These are phyloP conservation scores for Plebejus argus DNA, from an alignment of 2,888 invertebrate genomes.

Conservation along the genomic window DNA sequence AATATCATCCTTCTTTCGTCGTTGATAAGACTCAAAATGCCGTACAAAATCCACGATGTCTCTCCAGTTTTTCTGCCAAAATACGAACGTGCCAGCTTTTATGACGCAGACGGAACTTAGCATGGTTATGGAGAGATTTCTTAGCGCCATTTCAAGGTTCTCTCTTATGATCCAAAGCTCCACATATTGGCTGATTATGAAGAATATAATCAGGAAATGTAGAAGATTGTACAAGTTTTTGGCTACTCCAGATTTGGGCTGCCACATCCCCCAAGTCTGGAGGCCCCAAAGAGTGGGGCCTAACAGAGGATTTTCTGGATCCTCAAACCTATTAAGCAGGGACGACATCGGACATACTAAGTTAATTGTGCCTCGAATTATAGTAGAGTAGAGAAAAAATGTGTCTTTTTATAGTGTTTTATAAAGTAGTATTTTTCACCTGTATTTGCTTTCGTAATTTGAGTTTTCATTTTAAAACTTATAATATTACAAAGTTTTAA, in stretches of 20 bases:
- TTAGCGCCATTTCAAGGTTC: slow-evolving; percentile 56
- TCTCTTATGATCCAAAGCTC: slow-evolving; percentile 62
- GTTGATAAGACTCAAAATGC: slow-evolving; percentile 53
- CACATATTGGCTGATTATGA: slow-evolving; percentile 61
- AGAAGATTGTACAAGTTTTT: slow-evolving; percentile 49
- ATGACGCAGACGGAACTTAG: slow-evolving; percentile 62
- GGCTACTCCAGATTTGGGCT: slow-evolving; percentile 46
- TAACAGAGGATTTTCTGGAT: slow-evolving; percentile 51
- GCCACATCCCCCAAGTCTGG: slow-evolving; percentile 58
- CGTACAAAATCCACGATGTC: slow-evolving; percentile 56
- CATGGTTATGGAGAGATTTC: slow-evolving; percentile 65
- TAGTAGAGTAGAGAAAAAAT: background rate
- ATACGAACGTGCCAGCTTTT: slow-evolving; percentile 60
- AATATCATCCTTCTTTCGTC: slow-evolving; percentile 47
- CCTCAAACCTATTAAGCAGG: slow-evolving; percentile 45
- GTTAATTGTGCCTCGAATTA: background rate
- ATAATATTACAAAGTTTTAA: too few relatives aligned
- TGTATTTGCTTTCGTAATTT: background rate
- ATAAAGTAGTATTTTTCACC: background rate
- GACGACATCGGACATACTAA: slow-evolving; percentile 39
- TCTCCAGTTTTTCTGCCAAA: slow-evolving; percentile 60
- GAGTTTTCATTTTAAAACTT: background rate
- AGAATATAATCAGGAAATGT: slow-evolving; percentile 53
- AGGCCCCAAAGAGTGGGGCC: slow-evolving; percentile 59
- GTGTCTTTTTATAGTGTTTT: background rate